Conservation (phyloP, 2,113 vertebrate species). For the Carlito syrichta region DNA sequence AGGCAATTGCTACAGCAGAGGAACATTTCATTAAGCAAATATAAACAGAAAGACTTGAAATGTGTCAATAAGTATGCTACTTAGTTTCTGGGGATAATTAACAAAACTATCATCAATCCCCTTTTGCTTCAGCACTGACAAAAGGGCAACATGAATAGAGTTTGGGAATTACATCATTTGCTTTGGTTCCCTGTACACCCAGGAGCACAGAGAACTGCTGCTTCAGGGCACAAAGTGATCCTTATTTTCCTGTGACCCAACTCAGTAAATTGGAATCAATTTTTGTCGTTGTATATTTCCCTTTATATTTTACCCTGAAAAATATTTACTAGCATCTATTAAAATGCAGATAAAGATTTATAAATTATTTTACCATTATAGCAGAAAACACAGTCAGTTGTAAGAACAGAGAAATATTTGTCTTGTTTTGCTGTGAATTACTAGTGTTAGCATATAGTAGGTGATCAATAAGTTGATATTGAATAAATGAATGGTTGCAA, state of each 20-base stretch:
- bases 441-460: neutral
- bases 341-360: neutral
- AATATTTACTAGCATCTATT: neutral
- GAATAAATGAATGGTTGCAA: neutral
- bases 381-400: neutral
- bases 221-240: neutral
- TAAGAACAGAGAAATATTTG: neutral
- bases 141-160: neutral
- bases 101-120: neutral
- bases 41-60: neutral
- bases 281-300: neutral
- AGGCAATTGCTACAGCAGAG: neutral
- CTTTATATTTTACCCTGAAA: neutral
- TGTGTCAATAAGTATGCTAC: neutral
- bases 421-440: neutral
- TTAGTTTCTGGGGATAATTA: neutral
- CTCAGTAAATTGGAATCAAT: neutral
- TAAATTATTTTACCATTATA: neutral
- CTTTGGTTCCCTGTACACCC: neutral
- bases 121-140: neutral
- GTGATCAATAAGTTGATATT: neutral
- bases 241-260: neutral
- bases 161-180: neutral
- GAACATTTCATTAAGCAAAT: neutral
- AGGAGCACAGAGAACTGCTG: neutral